Evolutionary conservation across 2,113 vertebrate genomes (phyloP).

Genomic region (Agapornis roseicollis): DNA sequence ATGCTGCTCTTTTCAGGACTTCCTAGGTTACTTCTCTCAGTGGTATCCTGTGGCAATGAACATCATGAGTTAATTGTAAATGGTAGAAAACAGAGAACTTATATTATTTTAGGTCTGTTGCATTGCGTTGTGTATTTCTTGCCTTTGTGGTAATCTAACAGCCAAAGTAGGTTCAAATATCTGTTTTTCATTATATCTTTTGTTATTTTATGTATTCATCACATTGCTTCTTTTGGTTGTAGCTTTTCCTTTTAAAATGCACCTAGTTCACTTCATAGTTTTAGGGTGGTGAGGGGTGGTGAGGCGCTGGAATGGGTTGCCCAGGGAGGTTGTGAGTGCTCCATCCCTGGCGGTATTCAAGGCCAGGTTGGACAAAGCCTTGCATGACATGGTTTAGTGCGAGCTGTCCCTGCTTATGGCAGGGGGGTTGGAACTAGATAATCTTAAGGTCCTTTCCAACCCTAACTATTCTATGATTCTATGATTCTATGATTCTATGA

Average conservation of each 20-base stretch:
- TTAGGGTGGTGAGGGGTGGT: no score
- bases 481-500: no score
- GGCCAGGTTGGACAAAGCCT: no score
- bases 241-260: neutral
- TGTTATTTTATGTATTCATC: neutral
- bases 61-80: neutral
- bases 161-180: neutral
- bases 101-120: neutral
- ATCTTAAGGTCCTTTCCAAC: no score
- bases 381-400: no score
- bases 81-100: neutral
- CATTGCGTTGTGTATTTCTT: neutral
- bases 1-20: neutral
- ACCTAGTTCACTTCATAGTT: neutral
- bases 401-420: no score
- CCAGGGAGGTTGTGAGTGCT: no score
- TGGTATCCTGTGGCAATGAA: neutral
- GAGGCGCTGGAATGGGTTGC: no score
- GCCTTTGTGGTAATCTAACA: neutral
- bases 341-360: no score
- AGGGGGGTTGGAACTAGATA: no score
- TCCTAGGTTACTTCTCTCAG: neutral
- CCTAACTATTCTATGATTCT: no score
- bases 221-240: neutral
- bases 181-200: neutral